phyloP scores from a whole-genome alignment of 2,797 vertebrate species.

The Dicrostonyx torquatus region DNA sequence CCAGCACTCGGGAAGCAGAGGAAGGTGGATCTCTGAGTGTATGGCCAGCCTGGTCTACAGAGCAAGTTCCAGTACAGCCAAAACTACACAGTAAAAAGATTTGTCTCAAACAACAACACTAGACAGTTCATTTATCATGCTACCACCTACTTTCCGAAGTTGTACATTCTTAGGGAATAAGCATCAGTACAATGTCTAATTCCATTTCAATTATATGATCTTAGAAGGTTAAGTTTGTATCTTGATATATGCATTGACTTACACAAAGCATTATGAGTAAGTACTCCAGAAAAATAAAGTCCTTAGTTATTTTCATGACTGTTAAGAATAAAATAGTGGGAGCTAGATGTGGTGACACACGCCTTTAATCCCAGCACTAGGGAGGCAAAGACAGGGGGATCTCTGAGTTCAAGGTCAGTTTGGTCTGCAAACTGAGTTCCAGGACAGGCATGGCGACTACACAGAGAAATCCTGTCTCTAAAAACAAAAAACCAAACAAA shows the following conservation, averaged over 20 bases:
- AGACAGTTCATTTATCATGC: background rate
- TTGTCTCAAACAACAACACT: background rate
- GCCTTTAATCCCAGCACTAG: no score
- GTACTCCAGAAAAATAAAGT: background rate
- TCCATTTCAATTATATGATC: background rate
- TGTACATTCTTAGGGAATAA: background rate
- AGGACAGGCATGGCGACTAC: no score
- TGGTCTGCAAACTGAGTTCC: no score
- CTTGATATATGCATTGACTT: background rate
- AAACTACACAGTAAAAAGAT: background rate
- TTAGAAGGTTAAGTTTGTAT: constrained; percentile 28
- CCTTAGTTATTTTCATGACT: background rate
- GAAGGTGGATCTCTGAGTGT: background rate
- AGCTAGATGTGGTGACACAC: no score
- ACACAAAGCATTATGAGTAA: background rate
- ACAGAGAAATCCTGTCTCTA: no score
- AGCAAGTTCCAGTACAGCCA: background rate
- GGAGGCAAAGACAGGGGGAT: no score
- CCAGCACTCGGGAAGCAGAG: background rate
- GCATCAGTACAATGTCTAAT: background rate
- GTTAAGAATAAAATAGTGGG: background rate
- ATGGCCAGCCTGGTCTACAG: background rate
- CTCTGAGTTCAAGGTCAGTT: no score
- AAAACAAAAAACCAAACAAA: no score
- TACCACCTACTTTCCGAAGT: background rate